Conservation (phyloP, 2,797 vertebrate species). For the Malacoctenus gilli region DNA sequence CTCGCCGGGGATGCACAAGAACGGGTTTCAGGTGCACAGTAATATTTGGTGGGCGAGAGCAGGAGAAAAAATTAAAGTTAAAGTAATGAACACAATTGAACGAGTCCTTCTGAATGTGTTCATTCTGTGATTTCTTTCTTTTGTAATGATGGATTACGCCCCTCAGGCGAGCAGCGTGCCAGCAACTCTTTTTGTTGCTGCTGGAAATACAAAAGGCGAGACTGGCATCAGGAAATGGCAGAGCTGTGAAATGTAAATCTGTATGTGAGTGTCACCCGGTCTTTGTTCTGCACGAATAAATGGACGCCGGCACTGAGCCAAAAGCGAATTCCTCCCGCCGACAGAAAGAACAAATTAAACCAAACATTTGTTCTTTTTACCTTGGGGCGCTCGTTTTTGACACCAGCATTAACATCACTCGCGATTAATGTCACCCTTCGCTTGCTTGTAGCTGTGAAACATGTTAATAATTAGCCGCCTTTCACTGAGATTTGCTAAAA, state of each 20-base stretch:
- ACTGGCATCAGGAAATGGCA: constrained; percentile 69
- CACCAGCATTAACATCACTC: constrained; percentile 13
- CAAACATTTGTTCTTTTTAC: constrained; percentile 43
- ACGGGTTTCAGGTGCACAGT: constrained; percentile 13
- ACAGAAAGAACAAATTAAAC: constrained; percentile 60
- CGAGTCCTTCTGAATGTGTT: constrained; percentile 64
- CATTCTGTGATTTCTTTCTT: constrained; percentile 60
- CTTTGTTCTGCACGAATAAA: constrained; percentile 71
- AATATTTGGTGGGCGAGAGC: constrained; percentile 38
- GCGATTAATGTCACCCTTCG: constrained; percentile 36
- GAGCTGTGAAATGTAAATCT: constrained; percentile 71
- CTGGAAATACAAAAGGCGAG: constrained; percentile 66
- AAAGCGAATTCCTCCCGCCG: constrained; percentile 42
- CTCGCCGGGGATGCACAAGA: background rate
- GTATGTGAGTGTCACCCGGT: constrained; percentile 53
- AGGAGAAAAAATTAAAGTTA: constrained; percentile 51
- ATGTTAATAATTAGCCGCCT: constrained; percentile 36
- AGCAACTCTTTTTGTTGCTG: constrained; percentile 63
- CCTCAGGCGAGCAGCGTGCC: constrained; percentile 61
- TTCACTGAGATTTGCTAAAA: constrained; percentile 13
- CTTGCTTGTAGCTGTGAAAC: constrained; percentile 26
- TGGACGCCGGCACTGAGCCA: constrained; percentile 55
- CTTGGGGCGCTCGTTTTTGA: constrained; percentile 48
- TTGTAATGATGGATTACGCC: constrained; percentile 69
- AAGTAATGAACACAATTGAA: constrained; percentile 63